A percentile compares a stretch with the other conserved stretches of the same genome.
phyloP scores from a whole-genome alignment of 2,888 invertebrate species.

The Ceriagrion tenellum region DNA sequence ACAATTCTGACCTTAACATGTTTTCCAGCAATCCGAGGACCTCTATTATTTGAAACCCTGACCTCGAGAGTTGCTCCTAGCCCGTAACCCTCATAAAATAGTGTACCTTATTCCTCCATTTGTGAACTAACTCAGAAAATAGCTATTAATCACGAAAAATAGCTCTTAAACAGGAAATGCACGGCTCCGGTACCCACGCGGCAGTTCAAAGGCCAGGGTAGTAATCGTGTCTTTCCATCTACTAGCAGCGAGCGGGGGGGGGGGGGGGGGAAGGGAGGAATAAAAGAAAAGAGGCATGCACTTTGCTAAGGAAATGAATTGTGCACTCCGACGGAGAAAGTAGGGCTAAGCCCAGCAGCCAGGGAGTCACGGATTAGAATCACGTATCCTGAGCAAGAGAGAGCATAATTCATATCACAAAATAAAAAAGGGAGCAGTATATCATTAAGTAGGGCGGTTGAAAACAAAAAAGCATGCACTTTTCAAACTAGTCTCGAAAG shows the following conservation, averaged over 20 bases:
- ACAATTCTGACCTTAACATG: too few relatives aligned
- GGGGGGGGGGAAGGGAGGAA: not conserved
- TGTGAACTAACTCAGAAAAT: too few relatives aligned
- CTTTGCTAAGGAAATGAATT: not conserved
- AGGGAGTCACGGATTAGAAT: not conserved
- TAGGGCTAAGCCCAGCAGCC: not conserved
- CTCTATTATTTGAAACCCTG: too few relatives aligned
- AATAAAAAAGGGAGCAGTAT: not conserved
- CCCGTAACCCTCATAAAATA: too few relatives aligned
- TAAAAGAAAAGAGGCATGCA: not conserved
- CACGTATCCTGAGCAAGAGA: not conserved
- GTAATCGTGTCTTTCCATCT: not conserved
- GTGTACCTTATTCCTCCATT: too few relatives aligned
- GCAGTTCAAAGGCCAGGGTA: not conserved
- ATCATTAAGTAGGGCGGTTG: not conserved
- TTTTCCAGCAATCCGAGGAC: too few relatives aligned
- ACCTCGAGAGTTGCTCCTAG: too few relatives aligned
- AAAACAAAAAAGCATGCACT: not conserved
- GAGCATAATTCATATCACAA: not conserved
- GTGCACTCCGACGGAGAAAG: not conserved
- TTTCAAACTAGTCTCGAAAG: not conserved
- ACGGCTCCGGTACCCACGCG: not conserved
- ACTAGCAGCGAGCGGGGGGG: not conserved
- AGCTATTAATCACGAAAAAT: not conserved
- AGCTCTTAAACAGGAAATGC: not conserved